Percentiles rank a stretch among this genome's conserved stretches.
These are phyloP conservation scores for Margaritifera margaritifera DNA, from an alignment of 2,888 invertebrate species.

Conservation along the genomic window DNA sequence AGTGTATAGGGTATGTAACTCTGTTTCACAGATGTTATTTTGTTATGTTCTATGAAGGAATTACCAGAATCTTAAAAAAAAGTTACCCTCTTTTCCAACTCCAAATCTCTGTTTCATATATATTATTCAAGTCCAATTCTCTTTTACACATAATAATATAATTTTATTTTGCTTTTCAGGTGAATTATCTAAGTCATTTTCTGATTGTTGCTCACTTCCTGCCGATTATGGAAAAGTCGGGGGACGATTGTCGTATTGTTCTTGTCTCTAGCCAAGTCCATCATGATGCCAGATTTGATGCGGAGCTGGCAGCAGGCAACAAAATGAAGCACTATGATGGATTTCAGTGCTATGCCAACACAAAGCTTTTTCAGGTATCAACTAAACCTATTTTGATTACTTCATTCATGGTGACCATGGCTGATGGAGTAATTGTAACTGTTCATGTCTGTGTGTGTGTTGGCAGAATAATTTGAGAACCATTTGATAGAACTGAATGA, in stretches of 20 bases:
- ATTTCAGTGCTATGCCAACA: constrained; percentile 38
- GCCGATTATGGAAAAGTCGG: constrained; percentile 39
- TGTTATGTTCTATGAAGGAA: too few relatives aligned
- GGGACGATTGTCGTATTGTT: constrained; percentile 44
- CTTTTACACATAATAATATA: not conserved
- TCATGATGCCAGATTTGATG: constrained; percentile 32
- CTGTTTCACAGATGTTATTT: too few relatives aligned
- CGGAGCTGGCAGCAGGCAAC: constrained; percentile 27
- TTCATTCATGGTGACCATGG: too few relatives aligned
- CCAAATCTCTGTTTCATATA: too few relatives aligned
- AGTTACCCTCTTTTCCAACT: too few relatives aligned
- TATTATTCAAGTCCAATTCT: not conserved
- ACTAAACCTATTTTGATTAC: too few relatives aligned
- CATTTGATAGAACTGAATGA: too few relatives aligned
- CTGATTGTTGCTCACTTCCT: constrained; percentile 42
- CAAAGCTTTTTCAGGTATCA: constrained; percentile 48
- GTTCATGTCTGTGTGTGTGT: too few relatives aligned
- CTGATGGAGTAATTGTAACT: too few relatives aligned
- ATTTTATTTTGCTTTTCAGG: constrained; percentile 21
- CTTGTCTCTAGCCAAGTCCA: constrained; percentile 42
- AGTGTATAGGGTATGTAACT: too few relatives aligned
- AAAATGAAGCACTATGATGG: constrained; percentile 33
- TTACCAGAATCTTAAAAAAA: too few relatives aligned
- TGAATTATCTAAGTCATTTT: constrained; percentile 46
- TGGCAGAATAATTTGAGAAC: too few relatives aligned